Base-by-base conservation (phyloP, 2,888 invertebrate species). In the Bibio marci region DNA sequence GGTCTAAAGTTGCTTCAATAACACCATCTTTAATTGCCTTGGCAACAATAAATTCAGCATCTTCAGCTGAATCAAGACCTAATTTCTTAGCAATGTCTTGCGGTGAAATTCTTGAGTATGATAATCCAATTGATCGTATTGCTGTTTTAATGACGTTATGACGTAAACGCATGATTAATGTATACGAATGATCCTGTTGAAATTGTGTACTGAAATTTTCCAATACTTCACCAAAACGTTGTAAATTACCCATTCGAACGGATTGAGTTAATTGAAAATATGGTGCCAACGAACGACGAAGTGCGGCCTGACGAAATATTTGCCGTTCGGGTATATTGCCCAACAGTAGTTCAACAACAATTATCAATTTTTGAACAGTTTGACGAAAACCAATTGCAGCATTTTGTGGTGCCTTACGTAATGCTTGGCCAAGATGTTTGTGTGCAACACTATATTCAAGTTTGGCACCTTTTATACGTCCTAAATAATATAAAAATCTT, bases 101-200 rank as follows among this genome's bases (percentile, higher is more conserved):
- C 1, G 97, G 82, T 3, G 92, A 91, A 52, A 98, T 97, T 44
- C 91, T 73, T 0, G 95, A 95, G 61, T 98, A 98, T 0, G 95
- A 94, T 22, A 91, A 62, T 2, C 92, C 94, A 59, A 99, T 97
- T 37, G 91, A 86, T 28, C 95, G 75, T 39, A 97, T 86, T 1
- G 94, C 95, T 11, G 98, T 97, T 64, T 97, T 97, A 52, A 99
- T 97, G 2, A 99, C 98, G 65, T 98, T 99, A 59, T 98, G 98
- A 39, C 95, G 75, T 40, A 99, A 69, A 44, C 98, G 80, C 35
- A 97, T 71, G 52, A 98, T 97, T 43, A 98, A 65, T 18, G 95
- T 94, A 52, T 90, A 92, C 1, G 98, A 98, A 55, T 92, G 86
- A 61, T 98, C 97, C 48, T 71, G 71, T 47, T 91, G 79, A 58